Percentiles rank a stretch among this genome's conserved stretches.
phyloP scores from a whole-genome alignment of 2,113 vertebrate species.

The Geothlypis trichas region DNA sequence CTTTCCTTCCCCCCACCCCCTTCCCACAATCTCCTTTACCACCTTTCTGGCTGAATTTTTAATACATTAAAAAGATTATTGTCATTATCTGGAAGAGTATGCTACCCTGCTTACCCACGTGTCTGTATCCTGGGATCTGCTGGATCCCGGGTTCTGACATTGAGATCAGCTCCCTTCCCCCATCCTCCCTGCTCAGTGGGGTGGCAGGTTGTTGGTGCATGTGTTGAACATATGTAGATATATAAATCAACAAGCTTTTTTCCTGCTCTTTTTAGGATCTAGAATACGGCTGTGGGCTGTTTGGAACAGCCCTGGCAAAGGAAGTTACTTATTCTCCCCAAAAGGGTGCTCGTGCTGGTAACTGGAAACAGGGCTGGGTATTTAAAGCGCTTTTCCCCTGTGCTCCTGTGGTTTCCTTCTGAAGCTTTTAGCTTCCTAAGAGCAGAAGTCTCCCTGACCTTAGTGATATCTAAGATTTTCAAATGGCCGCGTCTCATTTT shows the following conservation, averaged over 20 bases:
- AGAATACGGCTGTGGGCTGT: background rate
- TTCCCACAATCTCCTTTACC: background rate
- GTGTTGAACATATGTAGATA: background rate
- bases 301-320: background rate
- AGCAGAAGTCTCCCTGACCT: background rate
- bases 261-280: background rate
- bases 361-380: background rate
- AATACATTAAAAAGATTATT: background rate
- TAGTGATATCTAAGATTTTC: background rate
- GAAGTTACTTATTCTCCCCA: background rate
- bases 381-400: fast-evolving
- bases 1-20: background rate
- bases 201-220: background rate
- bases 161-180: background rate
- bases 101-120: background rate
- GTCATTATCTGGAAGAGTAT: background rate
- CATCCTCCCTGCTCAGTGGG: background rate
- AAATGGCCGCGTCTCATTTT: background rate
- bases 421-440: background rate
- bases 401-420: background rate
- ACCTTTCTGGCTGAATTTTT: background rate
- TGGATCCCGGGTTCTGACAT: background rate
- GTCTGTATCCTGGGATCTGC: background rate
- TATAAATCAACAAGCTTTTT: background rate
- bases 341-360: background rate